phyloP scores from a whole-genome alignment of 1,140 invertebrate species.

The Cherax destructor region DNA sequence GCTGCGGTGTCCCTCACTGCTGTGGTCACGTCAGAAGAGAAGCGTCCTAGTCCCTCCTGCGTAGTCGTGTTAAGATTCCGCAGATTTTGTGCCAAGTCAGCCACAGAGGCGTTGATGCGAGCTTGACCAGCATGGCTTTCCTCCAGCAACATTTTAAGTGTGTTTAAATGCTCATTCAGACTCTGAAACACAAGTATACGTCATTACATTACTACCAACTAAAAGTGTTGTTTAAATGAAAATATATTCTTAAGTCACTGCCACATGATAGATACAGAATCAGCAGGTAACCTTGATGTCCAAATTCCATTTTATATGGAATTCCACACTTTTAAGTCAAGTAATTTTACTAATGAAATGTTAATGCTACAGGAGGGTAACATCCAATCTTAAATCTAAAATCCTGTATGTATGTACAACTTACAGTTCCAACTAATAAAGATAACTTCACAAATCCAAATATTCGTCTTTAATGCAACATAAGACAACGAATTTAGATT shows the following conservation, averaged over 20 bases:
- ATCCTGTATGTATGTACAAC: no score
- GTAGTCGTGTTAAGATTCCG: constrained; percentile 33
- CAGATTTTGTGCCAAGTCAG: constrained; percentile 28
- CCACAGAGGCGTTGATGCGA: constrained; percentile 55
- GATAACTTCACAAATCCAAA: no score
- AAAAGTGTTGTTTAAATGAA: background rate
- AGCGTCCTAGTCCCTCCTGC: constrained; percentile 36
- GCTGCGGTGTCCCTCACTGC: constrained; percentile 32
- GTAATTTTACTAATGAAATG: no score
- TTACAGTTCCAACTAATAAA: no score
- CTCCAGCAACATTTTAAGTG: constrained; percentile 52
- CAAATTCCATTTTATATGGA: no score
- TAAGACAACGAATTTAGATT: no score
- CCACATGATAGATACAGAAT: background rate
- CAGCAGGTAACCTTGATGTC: no score
- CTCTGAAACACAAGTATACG: constrained; percentile 29
- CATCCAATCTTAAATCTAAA: no score
- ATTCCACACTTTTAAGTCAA: no score
- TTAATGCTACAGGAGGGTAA: no score
- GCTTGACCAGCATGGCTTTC: constrained; percentile 55
- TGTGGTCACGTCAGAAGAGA: constrained; percentile 35
- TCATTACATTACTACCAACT: no score
- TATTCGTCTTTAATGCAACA: no score
- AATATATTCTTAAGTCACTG: background rate
- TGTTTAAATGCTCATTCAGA: constrained; percentile 53